Percentiles rank a stretch among this genome's conserved stretches.
Conservation (phyloP, 2,888 invertebrate genomes). For the Drosophila nigricruria region DNA sequence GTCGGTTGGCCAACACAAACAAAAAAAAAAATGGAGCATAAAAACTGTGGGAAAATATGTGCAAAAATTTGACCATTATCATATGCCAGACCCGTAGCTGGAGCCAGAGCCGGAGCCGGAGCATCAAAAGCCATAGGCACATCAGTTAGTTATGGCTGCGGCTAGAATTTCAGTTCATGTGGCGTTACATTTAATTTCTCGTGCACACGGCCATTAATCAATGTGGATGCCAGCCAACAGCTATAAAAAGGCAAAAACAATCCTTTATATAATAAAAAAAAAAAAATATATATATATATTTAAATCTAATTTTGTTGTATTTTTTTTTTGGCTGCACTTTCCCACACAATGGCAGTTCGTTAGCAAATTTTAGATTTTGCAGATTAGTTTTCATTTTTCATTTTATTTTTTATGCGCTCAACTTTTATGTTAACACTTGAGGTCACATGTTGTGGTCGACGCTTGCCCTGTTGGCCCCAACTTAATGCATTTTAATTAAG, state of each 20-base stretch:
- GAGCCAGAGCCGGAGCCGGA: not conserved
- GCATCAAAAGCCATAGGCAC: constrained; percentile 44
- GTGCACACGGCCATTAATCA: constrained; percentile 58
- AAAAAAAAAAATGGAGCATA: constrained; percentile 1
- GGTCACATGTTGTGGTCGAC: constrained; percentile 52
- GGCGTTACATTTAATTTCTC: constrained; percentile 59
- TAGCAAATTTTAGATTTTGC: constrained; percentile 52
- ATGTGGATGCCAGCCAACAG: constrained; percentile 21
- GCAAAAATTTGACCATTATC: constrained; percentile 62
- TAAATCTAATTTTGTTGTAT: constrained; percentile 10
- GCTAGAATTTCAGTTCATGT: constrained; percentile 42
- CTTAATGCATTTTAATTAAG: constrained; percentile 72
- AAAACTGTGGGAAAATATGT: constrained; percentile 36
- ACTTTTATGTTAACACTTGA: constrained; percentile 60
- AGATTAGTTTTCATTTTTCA: constrained; percentile 37
- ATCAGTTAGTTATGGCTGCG: constrained; percentile 50
- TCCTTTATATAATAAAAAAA: not conserved
- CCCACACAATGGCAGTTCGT: constrained; percentile 44
- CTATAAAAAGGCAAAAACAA: constrained; percentile 1
- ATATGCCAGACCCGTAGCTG: constrained; percentile 27
- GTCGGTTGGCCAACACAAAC: constrained; percentile 37
- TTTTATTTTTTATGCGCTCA: constrained; percentile 26
- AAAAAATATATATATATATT: not conserved
- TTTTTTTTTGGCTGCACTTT: not conserved
- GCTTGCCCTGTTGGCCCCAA: constrained; percentile 28